Base-by-base conservation (phyloP, 1,140 invertebrate genomes). In the Scaptomyza graminum region DNA sequence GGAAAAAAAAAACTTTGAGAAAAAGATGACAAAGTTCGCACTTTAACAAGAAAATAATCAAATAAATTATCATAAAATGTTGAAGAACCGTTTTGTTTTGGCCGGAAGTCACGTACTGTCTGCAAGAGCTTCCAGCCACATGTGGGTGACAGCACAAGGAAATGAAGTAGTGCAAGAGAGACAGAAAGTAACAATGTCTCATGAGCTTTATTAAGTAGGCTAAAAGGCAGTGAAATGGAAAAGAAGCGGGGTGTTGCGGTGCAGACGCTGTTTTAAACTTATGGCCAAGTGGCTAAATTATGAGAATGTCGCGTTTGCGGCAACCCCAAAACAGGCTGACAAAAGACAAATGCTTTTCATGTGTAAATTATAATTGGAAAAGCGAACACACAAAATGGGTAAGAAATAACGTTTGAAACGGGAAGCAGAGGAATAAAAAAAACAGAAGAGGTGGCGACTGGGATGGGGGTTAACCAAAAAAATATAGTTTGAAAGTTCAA, bases 1-100 rank as follows among this genome's bases (percentile, higher is more conserved):
- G 22, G 25, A n/a, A 59, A 46, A 28, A 43, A 63, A 9, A 34
- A 46, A 46, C 54, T 56, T 18, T 15, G 7, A 52, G 39, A 51
- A 67, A 63, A 69, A 69, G 44, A 75, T 87, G 82, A 88, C 78
- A 87, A 87, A 87, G 83, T 87, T 87, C 88, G 83, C 79, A 83
- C 79, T 87, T 87, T 87, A 87, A 87, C 83, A 87, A 87, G 83
- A 88, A 87, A 83, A 87, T 87, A 87, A 87, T 87, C 83, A 88
- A 87, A 87, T 87, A 87, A 87, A 87, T 87, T 87, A 87, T 87
- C 79, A 87, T 87, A 87, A 87, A 87, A 76, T 83, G 83, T 88
- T 73, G 74, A 76, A 67, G 70, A 87, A 87, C 75, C 83, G 79
- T 87, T 87, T 87, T 87, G 83, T 87, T 83, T 83, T 87, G 83